Evolutionary conservation across 2,113 vertebrate genomes (phyloP), one percentile per base, ranked within the genome.

Genomic region (Chaetodon auriga): DNA sequence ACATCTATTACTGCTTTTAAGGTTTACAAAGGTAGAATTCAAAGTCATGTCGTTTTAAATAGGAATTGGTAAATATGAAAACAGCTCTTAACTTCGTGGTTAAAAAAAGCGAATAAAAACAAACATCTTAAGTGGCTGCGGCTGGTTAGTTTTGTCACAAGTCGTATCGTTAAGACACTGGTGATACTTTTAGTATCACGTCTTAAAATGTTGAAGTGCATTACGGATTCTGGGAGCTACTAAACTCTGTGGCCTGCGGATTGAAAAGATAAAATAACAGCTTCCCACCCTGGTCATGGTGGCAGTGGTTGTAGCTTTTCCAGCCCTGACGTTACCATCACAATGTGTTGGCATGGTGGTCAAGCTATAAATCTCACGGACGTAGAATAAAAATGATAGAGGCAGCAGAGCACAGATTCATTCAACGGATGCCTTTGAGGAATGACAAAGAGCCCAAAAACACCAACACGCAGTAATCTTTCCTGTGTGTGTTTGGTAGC

Each of bases 241-340:
- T 21, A 36, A 78, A 77, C 3, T 36, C 18, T 84, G 61, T 60
- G 80, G 77, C 53, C 49, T 72, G 75, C 2, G 21, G 68, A 66
- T 16, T 83, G 45, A 73, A 57, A 55, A 61, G 43, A 65, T 48
- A 68, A 82, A 84, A 80, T 48, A 49, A 41, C 49, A 75, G 48
- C 78, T 88, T 88, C 63, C 69, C 46, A 16, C 18, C 19, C 62
- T 78, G 61, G 63, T 80, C 69, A 81, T 62, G 49, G 35, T 71
- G 30, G 75, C 68, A 73, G 1, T 8, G 13, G 43, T 57, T 81
- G 48, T 45, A 51, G 30, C 35, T 55, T 78, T 81, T 71, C 75
- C 65, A 68, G 49, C 57, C 68, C 30, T 38, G 35, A 81, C 58
- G 46, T 83, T 71, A 48, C 73, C 69, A 21, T 78, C 73, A 36